Evolutionary conservation across 2,113 vertebrate genomes (phyloP).

Genomic region (Scomber japonicus): DNA sequence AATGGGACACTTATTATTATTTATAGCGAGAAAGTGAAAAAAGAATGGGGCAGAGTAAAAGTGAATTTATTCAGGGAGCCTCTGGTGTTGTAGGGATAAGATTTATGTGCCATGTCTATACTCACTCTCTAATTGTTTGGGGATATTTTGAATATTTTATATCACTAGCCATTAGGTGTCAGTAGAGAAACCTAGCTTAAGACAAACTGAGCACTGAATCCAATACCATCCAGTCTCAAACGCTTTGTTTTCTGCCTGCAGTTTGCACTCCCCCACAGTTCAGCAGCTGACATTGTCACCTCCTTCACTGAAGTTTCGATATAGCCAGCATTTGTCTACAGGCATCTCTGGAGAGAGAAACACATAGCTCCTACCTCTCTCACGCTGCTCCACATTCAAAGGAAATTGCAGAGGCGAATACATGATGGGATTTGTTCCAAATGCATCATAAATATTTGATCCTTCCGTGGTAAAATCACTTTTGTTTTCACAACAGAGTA

Average conservation of each 20-base stretch:
- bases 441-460: slow-evolving; percentile 77
- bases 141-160: slow-evolving; percentile 50
- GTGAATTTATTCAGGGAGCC: slow-evolving; percentile 34
- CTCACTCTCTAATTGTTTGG: slow-evolving; percentile 37
- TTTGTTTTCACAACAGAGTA: slow-evolving; percentile 15
- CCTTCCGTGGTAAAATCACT: slow-evolving; percentile 25
- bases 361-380: slow-evolving; percentile 48
- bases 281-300: slow-evolving; percentile 69
- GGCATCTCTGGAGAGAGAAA: slow-evolving; percentile 66
- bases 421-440: slow-evolving; percentile 68
- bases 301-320: slow-evolving; percentile 75
- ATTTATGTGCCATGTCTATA: slow-evolving; percentile 37
- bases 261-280: slow-evolving; percentile 67
- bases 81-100: slow-evolving; percentile 9
- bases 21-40: slow-evolving; percentile 20
- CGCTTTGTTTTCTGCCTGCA: slow-evolving; percentile 44
- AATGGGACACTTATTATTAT: slow-evolving; percentile 37
- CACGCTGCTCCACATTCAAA: slow-evolving; percentile 61
- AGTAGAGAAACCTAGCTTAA: slow-evolving; percentile 70
- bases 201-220: slow-evolving; percentile 21
- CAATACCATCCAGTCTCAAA: slow-evolving; percentile 39
- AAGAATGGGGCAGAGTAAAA: neutral
- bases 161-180: slow-evolving; percentile 72
- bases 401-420: slow-evolving; percentile 68
- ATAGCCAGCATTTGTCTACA: slow-evolving; percentile 68